Base-by-base conservation (phyloP, 2,797 vertebrate genomes). In the Pipistrellus pipistrellus region DNA sequence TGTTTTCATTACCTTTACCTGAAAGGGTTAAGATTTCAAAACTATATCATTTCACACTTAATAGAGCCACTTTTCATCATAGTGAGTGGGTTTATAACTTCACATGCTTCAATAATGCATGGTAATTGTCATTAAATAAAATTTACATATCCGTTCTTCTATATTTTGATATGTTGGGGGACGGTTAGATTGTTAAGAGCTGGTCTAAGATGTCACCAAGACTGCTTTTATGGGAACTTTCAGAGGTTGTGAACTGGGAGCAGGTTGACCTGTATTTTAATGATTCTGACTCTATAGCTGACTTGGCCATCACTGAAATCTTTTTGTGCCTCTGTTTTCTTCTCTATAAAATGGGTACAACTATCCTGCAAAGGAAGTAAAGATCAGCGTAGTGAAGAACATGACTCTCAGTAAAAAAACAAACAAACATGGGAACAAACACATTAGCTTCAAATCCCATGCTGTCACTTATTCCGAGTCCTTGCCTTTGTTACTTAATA, bases 1-100 rank as follows among this genome's bases (percentile, higher is more conserved):
- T 95, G 83, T 85, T 55, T 82, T 72, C n/a, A 66, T 89, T 86
- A 55, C 46, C 30, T 85, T 93, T 57, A 73, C 6, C 66, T 41
- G 48, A 94, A 86, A 59, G 30, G 18, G 9, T 68, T 85, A 84
- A 72, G 51, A 53, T 64, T 84, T 93, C 73, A 81, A 80, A 84
- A 84, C 25, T n/a, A 0, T 12, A 69, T 27, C 48, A 78, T 57
- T 88, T 84, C 13, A 38, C 32, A 91, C 73, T 73, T 84, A 83
- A 30, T 23, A 73, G 57, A 64, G 44, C 23, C 41, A 38, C 27
- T 68, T 81, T 77, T 64, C 59, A 53, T 73, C 66, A 88, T 55
- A 78, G 57, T 48, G 30, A 96, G 17, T 25, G 80, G 69, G 68
- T 44, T 72, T 92, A 30, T 38, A 81, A 85, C 69, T 75, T 48